phyloP scores from a whole-genome alignment of 2,113 vertebrate genomes.

The Scortum barcoo region DNA sequence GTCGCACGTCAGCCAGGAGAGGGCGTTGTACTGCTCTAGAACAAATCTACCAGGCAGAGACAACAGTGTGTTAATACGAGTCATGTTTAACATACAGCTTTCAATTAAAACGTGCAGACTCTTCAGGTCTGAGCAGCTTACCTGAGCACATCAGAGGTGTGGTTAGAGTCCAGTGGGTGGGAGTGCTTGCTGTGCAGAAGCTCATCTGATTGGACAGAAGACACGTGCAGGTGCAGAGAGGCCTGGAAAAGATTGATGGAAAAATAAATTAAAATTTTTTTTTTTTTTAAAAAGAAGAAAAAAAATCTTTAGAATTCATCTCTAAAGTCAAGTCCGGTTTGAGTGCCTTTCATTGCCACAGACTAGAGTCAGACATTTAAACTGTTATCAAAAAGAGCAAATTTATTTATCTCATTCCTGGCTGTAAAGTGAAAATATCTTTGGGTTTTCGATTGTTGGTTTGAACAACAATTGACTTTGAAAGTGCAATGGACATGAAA shows the following conservation, averaged over 20 bases:
- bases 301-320: background rate
- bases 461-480: background rate
- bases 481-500: background rate
- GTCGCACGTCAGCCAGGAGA: constrained; percentile 99
- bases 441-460: background rate
- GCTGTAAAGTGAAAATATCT: background rate
- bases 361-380: background rate
- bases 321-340: background rate
- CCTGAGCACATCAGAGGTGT: constrained; percentile 99
- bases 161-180: constrained; percentile 98
- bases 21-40: constrained; percentile 99
- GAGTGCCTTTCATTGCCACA: background rate
- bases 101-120: background rate
- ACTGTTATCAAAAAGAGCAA: too few species aligned
- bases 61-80: background rate
- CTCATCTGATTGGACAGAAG: constrained; percentile 99
- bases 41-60: constrained; percentile 90
- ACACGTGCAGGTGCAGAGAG: constrained; percentile 99
- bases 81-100: background rate
- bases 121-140: constrained; percentile 55
- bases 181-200: constrained; percentile 99
- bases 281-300: too few species aligned
- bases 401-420: background rate
- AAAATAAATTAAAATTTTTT: background rate
- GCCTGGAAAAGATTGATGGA: constrained; percentile 74